Base-by-base conservation (phyloP, 35 echinoderm and acorn worm genomes). In the Strongylocentrotus purpuratus region DNA sequence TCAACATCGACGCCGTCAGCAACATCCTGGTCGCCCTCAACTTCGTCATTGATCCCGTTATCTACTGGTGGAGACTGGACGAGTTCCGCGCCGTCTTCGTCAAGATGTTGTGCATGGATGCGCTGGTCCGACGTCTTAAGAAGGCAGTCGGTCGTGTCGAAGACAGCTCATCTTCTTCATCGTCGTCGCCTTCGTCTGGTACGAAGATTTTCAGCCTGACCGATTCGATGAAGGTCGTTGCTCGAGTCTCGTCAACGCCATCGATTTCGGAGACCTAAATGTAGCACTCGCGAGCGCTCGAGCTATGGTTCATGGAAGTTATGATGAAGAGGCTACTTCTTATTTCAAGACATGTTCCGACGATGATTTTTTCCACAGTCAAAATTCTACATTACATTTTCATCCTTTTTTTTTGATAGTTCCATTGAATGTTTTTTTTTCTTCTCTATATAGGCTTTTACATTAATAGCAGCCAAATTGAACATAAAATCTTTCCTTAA, bases 11-110 rank as follows among this genome's bases (percentile, higher is more conserved):
- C 91, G 91, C 91, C n/a, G 91, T 93, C 91, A 93, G 91, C 46
- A 93, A 93, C 91, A 93, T 93, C 91, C 91, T 93, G 5, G 91
- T 93, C 47, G 91, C 91, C 45, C 45, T 93, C 46, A 93, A 93
- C 91, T 93, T 93, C 91, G 91, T 93, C 14, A 47, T 93, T 45
- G 91, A 93, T 28, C 91, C 91, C 46, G 48, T 93, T 47, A 93
- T 93, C 48, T 93, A 93, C 91, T 93, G 91, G 91, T 93, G 91
- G 91, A 47, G 91, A 31, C 47, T 93, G 18, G 91, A 93, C 14
- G 91, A 93, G n/a, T 93, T 93, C 91, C 45, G 48, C 46, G 3
- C 46, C 46, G 91, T 93, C 0, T 47, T 93, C 46, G 0, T 2
- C 46, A 93, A 17, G 91, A 9, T 46, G 17, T 25, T 70, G 15